Base-by-base conservation (phyloP, 2,797 vertebrate species). In the Chiloscyllium punctatum region DNA sequence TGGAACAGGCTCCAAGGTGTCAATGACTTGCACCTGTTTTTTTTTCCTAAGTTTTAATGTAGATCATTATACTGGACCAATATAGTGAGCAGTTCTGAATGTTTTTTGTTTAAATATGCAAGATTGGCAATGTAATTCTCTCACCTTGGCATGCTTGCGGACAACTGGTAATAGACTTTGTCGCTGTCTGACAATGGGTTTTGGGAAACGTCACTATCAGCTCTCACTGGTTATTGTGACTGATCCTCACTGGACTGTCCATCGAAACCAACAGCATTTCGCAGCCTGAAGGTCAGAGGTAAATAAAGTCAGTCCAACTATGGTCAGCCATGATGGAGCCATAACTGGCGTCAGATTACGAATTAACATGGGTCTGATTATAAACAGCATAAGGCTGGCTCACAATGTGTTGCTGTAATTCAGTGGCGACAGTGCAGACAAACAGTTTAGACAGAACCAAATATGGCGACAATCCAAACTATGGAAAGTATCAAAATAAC, bases 111-210 rank as follows among this genome's bases (percentile, higher is more conserved):
- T 13, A 0, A 11, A 62, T 9, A 62, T 62, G 11, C 9, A 11
- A 8, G 57, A 13, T 62, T 23, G 18, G 18, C 18, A 5, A 48
- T 42, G 27, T 33, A 27, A 18, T 53, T n/a, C 51, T 25, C 97
- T 96, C 97, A 98, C 98, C 97, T 98, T 95, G 97, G 97, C 94
- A 98, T 96, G 96, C 96, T 96, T 96, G 97, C 97, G 95, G 97
- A 97, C 23, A 97, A 96, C 92, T 98, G 98, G 95, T 97, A 97
- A 96, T 97, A 97, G 96, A 98, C 97, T 94, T 97, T 97, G 96
- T 98, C 97, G 77, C 97, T 98, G 96, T 98, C 98, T 95, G 97
- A 97, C 95, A 98, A 91, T 0, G 96, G 96, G 72, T 96, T 97
- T 96, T 97, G 97, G 95, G 98, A 97, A 97, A 97, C 96, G 25